Conservation (phyloP, 2,888 invertebrate species). For the Eutolmus rufibarbis region DNA sequence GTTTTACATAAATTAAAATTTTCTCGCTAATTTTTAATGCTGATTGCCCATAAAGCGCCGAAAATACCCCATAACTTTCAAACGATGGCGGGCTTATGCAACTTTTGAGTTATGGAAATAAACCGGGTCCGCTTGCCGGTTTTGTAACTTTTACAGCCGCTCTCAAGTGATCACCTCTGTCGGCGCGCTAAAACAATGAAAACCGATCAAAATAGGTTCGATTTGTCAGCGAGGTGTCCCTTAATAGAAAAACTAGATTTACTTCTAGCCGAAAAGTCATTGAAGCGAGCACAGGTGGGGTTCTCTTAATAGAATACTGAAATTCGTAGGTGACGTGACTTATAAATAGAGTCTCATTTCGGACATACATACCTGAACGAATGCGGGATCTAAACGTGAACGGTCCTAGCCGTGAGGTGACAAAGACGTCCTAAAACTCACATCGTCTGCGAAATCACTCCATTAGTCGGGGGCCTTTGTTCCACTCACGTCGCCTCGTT, state of each 20-base stretch:
- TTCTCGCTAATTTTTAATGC: conserved; percentile 24
- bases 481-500: not conserved
- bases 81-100: conserved; percentile 9
- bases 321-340: not conserved
- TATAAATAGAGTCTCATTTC: not conserved
- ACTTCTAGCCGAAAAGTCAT: not conserved
- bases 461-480: not conserved
- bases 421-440: not conserved
- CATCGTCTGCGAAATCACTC: not conserved
- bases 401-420: not conserved
- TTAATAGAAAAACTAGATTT: not conserved
- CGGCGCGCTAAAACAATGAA: not conserved
- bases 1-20: conserved; percentile 31
- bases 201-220: not conserved
- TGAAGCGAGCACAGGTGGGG: not conserved
- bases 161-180: not conserved
- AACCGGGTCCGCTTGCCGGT: not conserved
- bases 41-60: conserved; percentile 16
- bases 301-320: not conserved
- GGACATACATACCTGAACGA: not conserved
- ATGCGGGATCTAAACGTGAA: not conserved
- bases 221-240: not conserved
- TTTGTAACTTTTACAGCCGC: conserved; percentile 1
- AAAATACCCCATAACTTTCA: conserved; percentile 26
- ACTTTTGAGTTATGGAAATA: conserved; percentile 27